Evolutionary conservation across 2,888 invertebrate genomes (phyloP), one percentile per base, ranked within the genome.

Genomic region (Papilio demoleus): DNA sequence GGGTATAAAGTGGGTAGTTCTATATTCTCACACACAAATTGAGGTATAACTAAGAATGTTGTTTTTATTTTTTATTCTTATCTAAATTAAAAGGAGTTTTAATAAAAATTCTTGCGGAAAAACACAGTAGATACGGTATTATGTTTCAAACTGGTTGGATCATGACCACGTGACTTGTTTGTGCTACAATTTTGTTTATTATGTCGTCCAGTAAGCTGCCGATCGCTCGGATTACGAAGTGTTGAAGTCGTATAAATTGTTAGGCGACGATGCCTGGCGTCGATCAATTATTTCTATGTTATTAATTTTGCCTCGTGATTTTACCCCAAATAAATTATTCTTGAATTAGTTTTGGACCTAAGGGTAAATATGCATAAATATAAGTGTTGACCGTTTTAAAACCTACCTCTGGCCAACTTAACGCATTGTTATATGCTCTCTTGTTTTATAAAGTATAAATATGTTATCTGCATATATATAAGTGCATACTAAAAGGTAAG

Each of bases 171-270:
- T 53, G 53, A 31, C 53, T 31, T 31, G 31, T 31, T 56, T 17
- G 27, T 53, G n/a, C 0, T 17, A 9, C 5, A n/a, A 31, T 31
- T 31, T 31, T 47, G 31, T 56, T 56, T 8, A 31, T 27, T n/a
- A 8, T 27, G 27, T 31, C n/a, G n/a, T 53, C n/a, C 14, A 14
- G 8, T 27, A 1, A 1, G 27, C 14, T 27, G 53, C 5, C n/a
- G 31, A 56, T 31, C 3, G n/a, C 53, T 31, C n/a, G 53, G 31
- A 31, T 56, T 31, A 56, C 53, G 27, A 27, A 9, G 31, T 31
- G n/a, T 53, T 14, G 53, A 27, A 53, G 53, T 53, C 53, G 27
- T 53, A 53, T 6, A 14, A 27, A 27, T 50, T 8, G 47, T 27
- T 24, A n/a, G 27, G 27, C 50, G 6, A 50, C 50, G 8, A 1